These are phyloP conservation scores for Psephotus haematonotus DNA, from an alignment of 2,113 vertebrate species.

Conservation along the genomic window DNA sequence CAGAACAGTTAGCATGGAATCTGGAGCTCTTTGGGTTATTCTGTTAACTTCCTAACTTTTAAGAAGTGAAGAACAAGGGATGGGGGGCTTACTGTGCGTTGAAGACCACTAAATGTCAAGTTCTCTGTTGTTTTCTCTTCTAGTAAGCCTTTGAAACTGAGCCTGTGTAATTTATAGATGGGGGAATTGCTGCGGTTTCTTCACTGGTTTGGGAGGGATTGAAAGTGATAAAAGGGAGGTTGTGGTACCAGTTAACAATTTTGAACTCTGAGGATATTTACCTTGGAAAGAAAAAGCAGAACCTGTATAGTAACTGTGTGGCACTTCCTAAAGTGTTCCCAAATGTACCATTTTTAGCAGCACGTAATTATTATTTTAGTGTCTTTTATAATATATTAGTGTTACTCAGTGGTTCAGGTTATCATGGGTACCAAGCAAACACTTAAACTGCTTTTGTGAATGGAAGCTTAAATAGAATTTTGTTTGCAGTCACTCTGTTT, in stretches of 20 bases:
- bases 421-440: not conserved
- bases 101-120: not conserved
- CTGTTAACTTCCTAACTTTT: not conserved
- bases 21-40: not conserved
- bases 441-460: not conserved
- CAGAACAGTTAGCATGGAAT: not conserved
- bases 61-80: not conserved
- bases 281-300: not conserved
- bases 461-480: not conserved
- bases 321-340: not conserved
- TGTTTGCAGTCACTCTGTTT: not conserved
- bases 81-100: not conserved
- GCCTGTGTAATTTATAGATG: not conserved
- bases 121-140: constrained; percentile 15
- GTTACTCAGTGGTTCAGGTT: not conserved
- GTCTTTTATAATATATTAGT: not conserved
- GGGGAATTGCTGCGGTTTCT: not conserved
- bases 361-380: not conserved
- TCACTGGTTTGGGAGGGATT: not conserved
- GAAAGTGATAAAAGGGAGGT: not conserved
- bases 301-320: not conserved
- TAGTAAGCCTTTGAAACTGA: constrained; percentile 5
- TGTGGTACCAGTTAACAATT: not conserved
- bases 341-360: not conserved
- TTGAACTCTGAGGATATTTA: not conserved